A percentile compares a stretch with the other conserved stretches of the same genome.
phyloP scores from a whole-genome alignment of 2,797 vertebrate species.

The Lophotriccus pileatus region DNA sequence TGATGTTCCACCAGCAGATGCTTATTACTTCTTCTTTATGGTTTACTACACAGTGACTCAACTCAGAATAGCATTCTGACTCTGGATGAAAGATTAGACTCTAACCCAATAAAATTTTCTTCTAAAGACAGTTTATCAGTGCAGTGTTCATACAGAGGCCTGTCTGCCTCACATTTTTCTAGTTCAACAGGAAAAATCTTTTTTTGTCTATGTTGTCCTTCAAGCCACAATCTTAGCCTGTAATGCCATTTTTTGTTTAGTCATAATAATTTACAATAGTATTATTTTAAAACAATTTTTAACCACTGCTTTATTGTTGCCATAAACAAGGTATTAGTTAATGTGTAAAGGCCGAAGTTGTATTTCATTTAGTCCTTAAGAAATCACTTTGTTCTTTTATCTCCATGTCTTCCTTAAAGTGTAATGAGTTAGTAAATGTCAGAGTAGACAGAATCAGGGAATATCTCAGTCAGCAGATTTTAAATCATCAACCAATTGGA shows the following conservation, averaged over 20 bases:
- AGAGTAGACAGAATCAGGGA: not conserved
- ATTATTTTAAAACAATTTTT: not conserved
- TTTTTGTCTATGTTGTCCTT: not conserved
- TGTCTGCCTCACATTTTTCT: not conserved
- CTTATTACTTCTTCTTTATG: conserved; percentile 5
- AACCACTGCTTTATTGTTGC: not conserved
- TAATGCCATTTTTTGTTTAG: not conserved
- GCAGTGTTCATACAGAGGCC: not conserved
- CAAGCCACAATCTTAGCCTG: not conserved
- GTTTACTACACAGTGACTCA: conserved; percentile 26
- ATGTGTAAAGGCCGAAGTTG: not conserved
- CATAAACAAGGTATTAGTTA: not conserved
- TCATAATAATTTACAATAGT: not conserved
- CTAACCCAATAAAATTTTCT: not conserved
- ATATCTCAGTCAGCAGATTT: conserved; percentile 3
- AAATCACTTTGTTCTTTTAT: not conserved
- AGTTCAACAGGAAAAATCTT: not conserved
- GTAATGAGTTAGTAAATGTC: conserved; percentile 9
- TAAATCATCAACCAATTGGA: conserved; percentile 40
- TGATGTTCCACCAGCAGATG: not conserved
- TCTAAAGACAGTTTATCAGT: not conserved
- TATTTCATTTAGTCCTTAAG: not conserved
- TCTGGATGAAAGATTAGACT: not conserved
- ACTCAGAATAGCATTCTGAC: not conserved
- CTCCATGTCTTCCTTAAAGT: not conserved